Conservation (phyloP, 2,888 invertebrate species). For the Macrosiphum euphorbiae region DNA sequence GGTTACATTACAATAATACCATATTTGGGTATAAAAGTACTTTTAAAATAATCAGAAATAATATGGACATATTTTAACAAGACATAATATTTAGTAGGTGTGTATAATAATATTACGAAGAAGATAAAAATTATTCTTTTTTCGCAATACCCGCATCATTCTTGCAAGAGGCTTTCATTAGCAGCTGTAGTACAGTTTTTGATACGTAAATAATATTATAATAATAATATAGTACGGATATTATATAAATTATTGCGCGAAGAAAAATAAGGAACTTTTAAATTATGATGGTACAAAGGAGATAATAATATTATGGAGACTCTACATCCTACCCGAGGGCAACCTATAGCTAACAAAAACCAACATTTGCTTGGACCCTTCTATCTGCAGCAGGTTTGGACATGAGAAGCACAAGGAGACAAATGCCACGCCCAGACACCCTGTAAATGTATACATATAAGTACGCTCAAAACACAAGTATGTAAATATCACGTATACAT, state of each 20-base stretch:
- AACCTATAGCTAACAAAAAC: neutral
- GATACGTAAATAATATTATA: neutral
- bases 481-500: neutral
- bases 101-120: neutral
- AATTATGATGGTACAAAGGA: neutral
- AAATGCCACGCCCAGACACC: neutral
- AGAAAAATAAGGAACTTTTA: neutral
- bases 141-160: neutral
- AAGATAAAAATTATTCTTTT: neutral
- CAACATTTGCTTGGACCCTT: neutral
- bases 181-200: neutral
- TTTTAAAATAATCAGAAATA: neutral
- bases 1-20: neutral
- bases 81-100: neutral
- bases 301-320: neutral
- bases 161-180: neutral
- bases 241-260: neutral
- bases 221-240: neutral
- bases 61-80: neutral
- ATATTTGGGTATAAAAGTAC: neutral
- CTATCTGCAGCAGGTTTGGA: neutral
- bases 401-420: neutral
- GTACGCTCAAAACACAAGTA: neutral
- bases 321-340: neutral
- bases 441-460: neutral